These are phyloP conservation scores for Cyprinodon brontotheroides DNA, from an alignment of 2,113 vertebrate species.

Conservation along the genomic window DNA sequence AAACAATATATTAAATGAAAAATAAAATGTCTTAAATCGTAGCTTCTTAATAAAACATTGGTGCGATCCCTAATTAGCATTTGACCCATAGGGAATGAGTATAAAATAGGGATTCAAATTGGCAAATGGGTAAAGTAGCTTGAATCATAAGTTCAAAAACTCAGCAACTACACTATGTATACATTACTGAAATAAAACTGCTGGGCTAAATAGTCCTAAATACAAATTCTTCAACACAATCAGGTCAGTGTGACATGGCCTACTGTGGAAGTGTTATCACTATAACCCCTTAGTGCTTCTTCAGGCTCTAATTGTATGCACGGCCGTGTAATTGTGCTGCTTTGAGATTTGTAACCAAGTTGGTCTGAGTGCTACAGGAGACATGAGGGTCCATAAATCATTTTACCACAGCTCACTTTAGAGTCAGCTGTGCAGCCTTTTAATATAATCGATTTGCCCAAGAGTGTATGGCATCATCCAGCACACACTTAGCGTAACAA, in stretches of 20 bases:
- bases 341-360: slow-evolving; percentile 37
- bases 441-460: slow-evolving; percentile 53
- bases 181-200: too few relatives aligned
- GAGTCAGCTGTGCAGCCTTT: slow-evolving; percentile 32
- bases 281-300: not conserved
- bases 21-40: too few relatives aligned
- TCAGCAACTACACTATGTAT: too few relatives aligned
- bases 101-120: too few relatives aligned
- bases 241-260: not conserved
- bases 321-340: not conserved
- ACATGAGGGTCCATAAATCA: slow-evolving; percentile 61
- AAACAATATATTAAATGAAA: too few relatives aligned
- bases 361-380: slow-evolving; percentile 20
- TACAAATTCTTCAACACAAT: not conserved
- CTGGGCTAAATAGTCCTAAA: too few relatives aligned
- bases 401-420: slow-evolving; percentile 35
- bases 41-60: too few relatives aligned
- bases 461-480: slow-evolving; percentile 38
- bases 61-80: too few relatives aligned
- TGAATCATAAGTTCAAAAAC: too few relatives aligned
- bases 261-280: not conserved
- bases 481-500: slow-evolving; percentile 47
- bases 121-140: too few relatives aligned
- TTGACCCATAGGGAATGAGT: too few relatives aligned
- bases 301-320: not conserved